Conservation (phyloP, 2,113 vertebrate genomes). For the Xenopus tropicalis region UCB_Xtro_10.0 CM004450.2:57274501-57275000, state of each 20-base stretch:
- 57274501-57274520: too few relatives aligned
- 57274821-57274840: constrained; percentile 43
- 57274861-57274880: constrained; percentile 77
- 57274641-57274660: too few relatives aligned
- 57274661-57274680: too few relatives aligned
- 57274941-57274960: constrained; percentile 83
- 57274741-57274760: neutral
- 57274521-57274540: too few relatives aligned
- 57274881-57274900: constrained; percentile 71
- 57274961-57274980: constrained; percentile 77
- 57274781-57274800: constrained; percentile 49
- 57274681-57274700: constrained; percentile 11
- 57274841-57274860: constrained; percentile 64
- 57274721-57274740: constrained; percentile 19
- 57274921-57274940: constrained; percentile 77
- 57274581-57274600: too few relatives aligned
- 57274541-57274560: too few relatives aligned
- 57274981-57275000: constrained; percentile 54
- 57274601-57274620: too few relatives aligned
- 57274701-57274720: neutral
- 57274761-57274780: constrained; percentile 35
- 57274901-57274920: constrained; percentile 75
- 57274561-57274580: too few relatives aligned
- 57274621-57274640: too few relatives aligned
- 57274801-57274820: constrained; percentile 43